phyloP scores from a whole-genome alignment of 1,140 invertebrate species.

The Ylistrum balloti region DNA sequence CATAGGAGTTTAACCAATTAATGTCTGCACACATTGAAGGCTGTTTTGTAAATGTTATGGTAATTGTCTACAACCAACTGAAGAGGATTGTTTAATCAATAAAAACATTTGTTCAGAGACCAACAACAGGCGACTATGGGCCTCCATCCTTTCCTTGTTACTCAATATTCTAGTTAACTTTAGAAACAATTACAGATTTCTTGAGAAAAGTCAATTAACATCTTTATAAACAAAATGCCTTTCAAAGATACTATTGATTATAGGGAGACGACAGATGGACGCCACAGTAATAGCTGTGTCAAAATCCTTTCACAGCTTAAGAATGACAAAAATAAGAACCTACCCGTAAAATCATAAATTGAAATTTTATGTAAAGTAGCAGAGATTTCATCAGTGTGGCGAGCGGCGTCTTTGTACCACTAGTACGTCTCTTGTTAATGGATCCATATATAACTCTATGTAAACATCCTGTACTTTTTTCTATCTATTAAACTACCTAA shows the following conservation, averaged over 20 bases:
- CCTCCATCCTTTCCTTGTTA: neutral
- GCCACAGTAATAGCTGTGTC: neutral
- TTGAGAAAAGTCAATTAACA: conserved; percentile 10
- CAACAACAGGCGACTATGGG: neutral
- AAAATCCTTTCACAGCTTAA: neutral
- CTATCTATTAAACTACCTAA: neutral
- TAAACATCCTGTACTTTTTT: neutral
- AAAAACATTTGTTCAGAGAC: neutral
- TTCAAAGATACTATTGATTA: conserved; percentile 2
- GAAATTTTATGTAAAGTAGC: conserved; percentile 24
- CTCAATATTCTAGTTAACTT: neutral
- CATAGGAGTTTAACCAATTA: neutral
- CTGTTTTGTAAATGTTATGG: neutral
- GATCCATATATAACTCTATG: neutral
- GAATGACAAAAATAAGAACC: conserved; percentile 16
- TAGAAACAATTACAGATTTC: neutral
- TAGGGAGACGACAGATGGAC: neutral
- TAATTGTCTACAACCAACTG: neutral
- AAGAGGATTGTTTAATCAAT: neutral
- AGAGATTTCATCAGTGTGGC: neutral
- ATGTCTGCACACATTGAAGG: no score
- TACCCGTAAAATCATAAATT: neutral
- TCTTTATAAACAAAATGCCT: conserved; percentile 5
- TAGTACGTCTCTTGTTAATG: neutral
- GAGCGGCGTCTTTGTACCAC: neutral